These are phyloP conservation scores for Thalassoma bifasciatum DNA, from an alignment of 2,113 vertebrate genomes.

Conservation along the genomic window DNA sequence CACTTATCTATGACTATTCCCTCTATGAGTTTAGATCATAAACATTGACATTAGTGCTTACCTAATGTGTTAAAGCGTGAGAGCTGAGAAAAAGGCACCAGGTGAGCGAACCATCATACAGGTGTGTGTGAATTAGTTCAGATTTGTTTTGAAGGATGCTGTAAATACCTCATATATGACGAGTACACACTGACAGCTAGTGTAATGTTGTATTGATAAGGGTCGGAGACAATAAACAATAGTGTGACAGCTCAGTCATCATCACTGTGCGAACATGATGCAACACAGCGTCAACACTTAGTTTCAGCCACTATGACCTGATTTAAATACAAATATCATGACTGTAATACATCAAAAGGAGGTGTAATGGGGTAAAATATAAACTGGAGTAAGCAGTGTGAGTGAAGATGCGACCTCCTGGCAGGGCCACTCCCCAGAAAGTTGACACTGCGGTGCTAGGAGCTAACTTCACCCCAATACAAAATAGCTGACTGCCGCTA, in stretches of 20 bases:
- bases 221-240: not conserved
- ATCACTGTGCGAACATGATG: constrained; percentile 44
- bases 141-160: not conserved
- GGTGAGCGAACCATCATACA: not conserved
- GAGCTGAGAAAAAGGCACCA: not conserved
- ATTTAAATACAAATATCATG: rapidly evolving
- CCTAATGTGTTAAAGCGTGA: too few relatives aligned
- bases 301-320: not conserved
- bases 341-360: not conserved
- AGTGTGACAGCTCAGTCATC: not conserved
- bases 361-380: rapidly evolving
- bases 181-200: not conserved
- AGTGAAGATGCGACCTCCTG: not conserved
- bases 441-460: constrained; percentile 21
- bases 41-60: too few relatives aligned
- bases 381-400: rapidly evolving
- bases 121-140: not conserved
- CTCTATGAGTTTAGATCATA: too few relatives aligned
- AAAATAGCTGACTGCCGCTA: constrained; percentile 28
- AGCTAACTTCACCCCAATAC: constrained; percentile 22
- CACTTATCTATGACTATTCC: too few relatives aligned
- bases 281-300: constrained; percentile 65
- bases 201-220: not conserved
- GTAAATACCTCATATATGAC: not conserved
- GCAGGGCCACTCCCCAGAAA: constrained; percentile 11